These are phyloP conservation scores for Brachylomia viminalis DNA, from an alignment of 2,888 invertebrate genomes.

Conservation along the genomic window DNA sequence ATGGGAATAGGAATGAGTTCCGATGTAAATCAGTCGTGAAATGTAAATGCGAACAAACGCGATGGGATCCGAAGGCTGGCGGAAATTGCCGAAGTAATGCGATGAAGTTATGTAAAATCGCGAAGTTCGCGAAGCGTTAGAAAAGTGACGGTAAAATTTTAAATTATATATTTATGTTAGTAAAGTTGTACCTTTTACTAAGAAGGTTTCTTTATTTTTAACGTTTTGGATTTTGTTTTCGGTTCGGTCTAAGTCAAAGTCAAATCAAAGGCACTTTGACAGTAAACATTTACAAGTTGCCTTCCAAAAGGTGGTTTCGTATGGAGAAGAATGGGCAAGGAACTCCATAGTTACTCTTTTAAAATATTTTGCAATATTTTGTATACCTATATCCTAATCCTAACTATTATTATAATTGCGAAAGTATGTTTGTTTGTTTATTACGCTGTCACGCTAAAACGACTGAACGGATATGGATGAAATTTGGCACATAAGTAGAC, in stretches of 20 bases:
- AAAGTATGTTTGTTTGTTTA: too few relatives aligned
- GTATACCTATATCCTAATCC: too few relatives aligned
- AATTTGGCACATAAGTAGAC: too few relatives aligned
- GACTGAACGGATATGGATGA: too few relatives aligned
- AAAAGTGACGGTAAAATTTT: slow-evolving; percentile 4
- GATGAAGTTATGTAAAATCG: slow-evolving; percentile 32
- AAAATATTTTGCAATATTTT: too few relatives aligned
- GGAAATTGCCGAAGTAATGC: slow-evolving; percentile 55
- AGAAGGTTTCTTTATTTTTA: background rate
- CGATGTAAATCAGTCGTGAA: slow-evolving; percentile 57
- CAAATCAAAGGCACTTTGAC: too few relatives aligned
- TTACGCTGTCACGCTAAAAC: too few relatives aligned
- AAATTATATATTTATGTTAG: background rate
- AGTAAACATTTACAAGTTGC: too few relatives aligned
- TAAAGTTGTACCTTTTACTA: background rate
- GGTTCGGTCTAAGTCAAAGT: background rate
- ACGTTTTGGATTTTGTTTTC: background rate
- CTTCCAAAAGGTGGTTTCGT: too few relatives aligned
- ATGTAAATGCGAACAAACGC: slow-evolving; percentile 52
- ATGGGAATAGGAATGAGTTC: slow-evolving; percentile 42
- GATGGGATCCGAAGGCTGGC: slow-evolving; percentile 48
- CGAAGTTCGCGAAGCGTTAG: slow-evolving; percentile 16
- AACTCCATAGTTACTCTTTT: too few relatives aligned
- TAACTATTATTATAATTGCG: too few relatives aligned
- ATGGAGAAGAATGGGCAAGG: too few relatives aligned